These are phyloP conservation scores for Chironomus riparius DNA, from an alignment of 2,888 invertebrate species.

Conservation along the genomic window DNA sequence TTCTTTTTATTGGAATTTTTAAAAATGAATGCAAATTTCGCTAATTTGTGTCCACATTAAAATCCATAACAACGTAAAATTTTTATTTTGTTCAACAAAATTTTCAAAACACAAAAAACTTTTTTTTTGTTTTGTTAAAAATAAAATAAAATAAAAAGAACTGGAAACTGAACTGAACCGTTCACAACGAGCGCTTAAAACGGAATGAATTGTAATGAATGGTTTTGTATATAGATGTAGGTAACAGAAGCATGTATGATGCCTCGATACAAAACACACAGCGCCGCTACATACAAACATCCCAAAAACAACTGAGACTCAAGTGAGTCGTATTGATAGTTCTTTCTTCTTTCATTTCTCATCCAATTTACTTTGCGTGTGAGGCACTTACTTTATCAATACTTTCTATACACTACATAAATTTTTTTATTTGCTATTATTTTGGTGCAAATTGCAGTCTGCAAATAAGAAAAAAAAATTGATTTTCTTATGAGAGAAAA, in stretches of 20 bases:
- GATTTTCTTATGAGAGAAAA: not conserved
- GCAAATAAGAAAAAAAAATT: not conserved
- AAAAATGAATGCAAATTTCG: not conserved
- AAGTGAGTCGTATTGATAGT: not conserved
- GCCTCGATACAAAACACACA: constrained; percentile 4
- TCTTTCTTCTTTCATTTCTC: constrained; percentile 1
- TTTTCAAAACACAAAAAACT: constrained; percentile 1
- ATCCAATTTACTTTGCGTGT: not conserved
- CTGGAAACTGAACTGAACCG: constrained; percentile 15
- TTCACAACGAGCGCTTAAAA: constrained; percentile 26
- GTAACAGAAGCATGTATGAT: constrained; percentile 22
- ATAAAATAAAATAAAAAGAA: constrained; percentile 20
- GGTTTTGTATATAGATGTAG: constrained; percentile 22
- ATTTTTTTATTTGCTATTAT: not conserved
- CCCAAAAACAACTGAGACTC: not conserved
- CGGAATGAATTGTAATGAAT: constrained; percentile 28
- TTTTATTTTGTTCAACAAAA: not conserved
- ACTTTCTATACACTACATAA: not conserved
- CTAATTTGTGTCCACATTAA: not conserved
- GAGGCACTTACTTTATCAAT: not conserved
- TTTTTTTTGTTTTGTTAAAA: too few relatives aligned
- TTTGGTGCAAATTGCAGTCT: not conserved
- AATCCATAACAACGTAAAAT: not conserved
- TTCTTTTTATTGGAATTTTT: not conserved
- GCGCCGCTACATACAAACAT: constrained; percentile 10